Percentiles rank a stretch among this genome's conserved stretches.
Conservation (phyloP, 2,113 vertebrate species). For the Aythya baeri region DNA sequence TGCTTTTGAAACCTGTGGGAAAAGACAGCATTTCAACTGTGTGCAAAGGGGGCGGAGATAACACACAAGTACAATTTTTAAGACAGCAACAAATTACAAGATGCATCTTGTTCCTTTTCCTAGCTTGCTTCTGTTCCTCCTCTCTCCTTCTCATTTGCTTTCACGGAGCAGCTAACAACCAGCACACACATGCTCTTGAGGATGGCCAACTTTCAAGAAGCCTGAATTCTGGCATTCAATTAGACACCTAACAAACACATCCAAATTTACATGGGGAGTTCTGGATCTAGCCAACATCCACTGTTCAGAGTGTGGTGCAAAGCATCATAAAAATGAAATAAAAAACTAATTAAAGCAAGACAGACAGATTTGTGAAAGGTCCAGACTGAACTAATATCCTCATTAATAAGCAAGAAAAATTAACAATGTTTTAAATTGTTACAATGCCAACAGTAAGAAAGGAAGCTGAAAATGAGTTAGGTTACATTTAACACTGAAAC, state of each 20-base stretch:
- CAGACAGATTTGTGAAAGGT: not conserved
- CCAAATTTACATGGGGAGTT: not conserved
- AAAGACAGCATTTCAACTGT: not conserved
- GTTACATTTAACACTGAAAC: not conserved
- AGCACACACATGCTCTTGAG: not conserved
- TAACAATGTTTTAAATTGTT: not conserved
- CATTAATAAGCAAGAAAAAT: slow-evolving; percentile 30
- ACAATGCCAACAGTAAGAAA: not conserved
- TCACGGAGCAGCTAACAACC: not conserved
- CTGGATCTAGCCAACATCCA: not conserved
- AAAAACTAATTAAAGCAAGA: slow-evolving; percentile 8
- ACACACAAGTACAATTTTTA: not conserved
- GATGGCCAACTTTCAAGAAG: not conserved
- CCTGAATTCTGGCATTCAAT: not conserved
- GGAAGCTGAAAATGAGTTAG: not conserved
- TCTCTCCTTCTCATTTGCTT: not conserved
- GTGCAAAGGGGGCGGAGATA: not conserved
- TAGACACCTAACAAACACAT: not conserved
- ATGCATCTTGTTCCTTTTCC: slow-evolving; percentile 11
- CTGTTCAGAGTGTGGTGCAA: not conserved
- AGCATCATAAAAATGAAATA: slow-evolving; percentile 7
- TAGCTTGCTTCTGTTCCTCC: not conserved
- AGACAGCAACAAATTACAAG: slow-evolving; percentile 12
- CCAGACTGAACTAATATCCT: slow-evolving; percentile 6
- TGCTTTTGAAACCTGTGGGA: not conserved